Evolutionary conservation across 2,888 invertebrate genomes (phyloP), one percentile per base, ranked within the genome.

Genomic region (Epirrhoe tristata): DNA sequence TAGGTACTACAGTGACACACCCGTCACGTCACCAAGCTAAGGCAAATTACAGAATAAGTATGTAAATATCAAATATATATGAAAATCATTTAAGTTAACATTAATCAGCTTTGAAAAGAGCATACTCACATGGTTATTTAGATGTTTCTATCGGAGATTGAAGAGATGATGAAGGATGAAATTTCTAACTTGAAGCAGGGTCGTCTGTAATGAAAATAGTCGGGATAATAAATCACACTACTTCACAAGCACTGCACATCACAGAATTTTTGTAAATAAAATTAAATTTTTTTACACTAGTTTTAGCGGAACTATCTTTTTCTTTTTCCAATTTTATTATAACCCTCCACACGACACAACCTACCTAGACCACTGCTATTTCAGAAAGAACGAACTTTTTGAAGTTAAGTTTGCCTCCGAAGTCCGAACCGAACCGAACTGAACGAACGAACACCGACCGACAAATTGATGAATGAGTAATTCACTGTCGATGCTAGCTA

Each of bases 291-390:
- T 34, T 43, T 6, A 3, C 6, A 34, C 7, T 4, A 34, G 7
- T 32, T 32, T 32, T 5, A 32, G 6, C 32, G n/a, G n/a, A n/a
- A n/a, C n/a, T n/a, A 24, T 24, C 24, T 2, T 2, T 2, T 24
- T 2, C 24, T 24, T 24, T 24, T 24, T 24, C 24, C 24, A n/a
- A n/a, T n/a, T 39, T 8, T 43, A 12, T 2, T 43, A 10, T 1
- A 43, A 10, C 5, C 10, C 12, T 43, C 43, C 43, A 34, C 24
- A n/a, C 17, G 75, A 80, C 78, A 83, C 92, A 83, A 86, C 93
- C 85, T 78, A 93, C 93, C 93, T 90, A 66, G 82, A 89, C 91
- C 92, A 87, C 93, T 91, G 92, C 93, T 85, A 76, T 67, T 70
- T 67, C 71, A 79, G 82, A 90, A 86, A 86, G 84, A 83, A 74